Base-by-base conservation (phyloP, 1,140 invertebrate species). In the Drosophila micromelanica region DNA sequence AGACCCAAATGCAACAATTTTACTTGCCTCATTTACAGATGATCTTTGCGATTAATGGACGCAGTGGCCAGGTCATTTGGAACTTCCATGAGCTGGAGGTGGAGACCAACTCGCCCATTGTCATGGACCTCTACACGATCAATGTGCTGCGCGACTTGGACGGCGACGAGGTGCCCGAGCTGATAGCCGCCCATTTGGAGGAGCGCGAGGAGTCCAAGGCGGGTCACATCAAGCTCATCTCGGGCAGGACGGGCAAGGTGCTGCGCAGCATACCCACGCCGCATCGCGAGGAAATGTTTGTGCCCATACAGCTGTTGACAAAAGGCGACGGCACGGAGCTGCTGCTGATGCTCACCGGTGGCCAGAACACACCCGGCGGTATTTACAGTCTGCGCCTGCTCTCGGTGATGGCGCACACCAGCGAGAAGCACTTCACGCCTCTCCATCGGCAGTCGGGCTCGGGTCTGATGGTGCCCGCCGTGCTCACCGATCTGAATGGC, bases 81-180 rank as follows among this genome's bases (percentile, higher is more conserved):
- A 93, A 94, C 61, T 94, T 96, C 70, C 87, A 86, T 38, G 92
- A 63, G 52, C 91, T 73, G 55, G 93, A 81, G 78, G 92, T 91
- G 17, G 82, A 82, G 89, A 91, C 80, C 38, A 90, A 91, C 52
- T 92, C 87, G 0, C 87, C 91, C 5, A 90, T 91, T 15, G 81
- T 92, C 1, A 92, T 94, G 60, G 93, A 95, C 79, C 90, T 95
- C 5, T 94, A 95, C 92, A 95, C 96, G 32, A 95, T 96, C 0
- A 96, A 96, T 79, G 95, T 94, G 80, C 93, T 97, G 20, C 80
- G 93, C 12, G 97, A 98, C 92, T 85, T 96, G 40, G 94, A 97
- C 91, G 94, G 93, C 12, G 97, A 97, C 92, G 93, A 93, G 5
- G 90, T 96, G 52, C 93, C 93, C 1, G 97, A 98, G 85, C 91